A percentile compares a stretch with the other conserved stretches of the same genome.
These are phyloP conservation scores for Dromiciops gliroides DNA, from an alignment of 2,113 vertebrate genomes.

Conservation along the genomic window DNA sequence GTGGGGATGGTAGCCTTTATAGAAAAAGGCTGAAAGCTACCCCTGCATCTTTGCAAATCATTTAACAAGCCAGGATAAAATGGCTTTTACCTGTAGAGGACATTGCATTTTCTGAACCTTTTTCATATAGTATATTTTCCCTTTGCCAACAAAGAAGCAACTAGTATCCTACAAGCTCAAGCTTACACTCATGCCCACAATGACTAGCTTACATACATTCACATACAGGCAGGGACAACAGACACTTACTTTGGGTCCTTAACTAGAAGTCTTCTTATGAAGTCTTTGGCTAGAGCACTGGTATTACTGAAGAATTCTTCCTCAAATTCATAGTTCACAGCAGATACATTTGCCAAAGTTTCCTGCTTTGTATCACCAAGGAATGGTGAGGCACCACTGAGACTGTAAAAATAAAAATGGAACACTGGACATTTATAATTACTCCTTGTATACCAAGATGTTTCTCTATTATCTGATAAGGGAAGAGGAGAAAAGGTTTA, in stretches of 20 bases:
- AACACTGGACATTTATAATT: neutral
- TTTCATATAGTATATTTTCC: neutral
- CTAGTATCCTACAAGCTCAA: fast-evolving
- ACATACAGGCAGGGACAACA: neutral
- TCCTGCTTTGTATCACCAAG: slow-evolving; percentile 98
- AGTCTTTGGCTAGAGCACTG: slow-evolving; percentile 97
- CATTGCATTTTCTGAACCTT: neutral
- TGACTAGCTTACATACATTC: neutral
- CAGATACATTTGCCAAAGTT: slow-evolving; percentile 98
- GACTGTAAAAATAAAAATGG: slow-evolving; percentile 80
- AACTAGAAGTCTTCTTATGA: slow-evolving; percentile 93
- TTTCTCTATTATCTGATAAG: neutral
- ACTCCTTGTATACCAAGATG: neutral
- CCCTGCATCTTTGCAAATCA: neutral
- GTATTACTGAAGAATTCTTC: slow-evolving; percentile 98
- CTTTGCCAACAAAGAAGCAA: neutral
- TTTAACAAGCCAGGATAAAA: neutral
- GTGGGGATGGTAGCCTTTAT: neutral
- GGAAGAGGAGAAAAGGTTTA: fast-evolving
- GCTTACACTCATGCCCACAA: fast-evolving
- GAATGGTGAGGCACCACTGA: slow-evolving; percentile 97
- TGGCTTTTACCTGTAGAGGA: neutral
- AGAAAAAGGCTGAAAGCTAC: neutral
- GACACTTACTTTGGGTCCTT: slow-evolving; percentile 96
- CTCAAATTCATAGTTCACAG: slow-evolving; percentile 97